Base-by-base conservation (phyloP, 23 tunicate genomes). In the Oikopleura vanhoeffeni region DNA sequence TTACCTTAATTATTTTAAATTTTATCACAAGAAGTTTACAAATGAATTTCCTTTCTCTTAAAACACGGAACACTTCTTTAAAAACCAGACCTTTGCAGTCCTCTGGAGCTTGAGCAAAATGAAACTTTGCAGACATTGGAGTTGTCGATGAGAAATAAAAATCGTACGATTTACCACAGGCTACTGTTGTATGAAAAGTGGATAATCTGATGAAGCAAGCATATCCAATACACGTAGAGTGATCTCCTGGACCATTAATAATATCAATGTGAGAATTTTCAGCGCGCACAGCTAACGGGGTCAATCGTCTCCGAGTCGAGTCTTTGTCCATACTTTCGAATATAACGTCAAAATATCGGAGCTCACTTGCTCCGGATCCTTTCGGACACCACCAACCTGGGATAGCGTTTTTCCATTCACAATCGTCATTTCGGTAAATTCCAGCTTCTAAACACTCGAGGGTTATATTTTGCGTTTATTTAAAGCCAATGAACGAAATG, bases 221-320 rank as follows among this genome's bases (percentile, higher is more conserved):
- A 38, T 71, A 71, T 18, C 79, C 79, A 71, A 71, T 71, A 38
- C 79, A 71, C 3, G 34, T 18, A 32, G 79, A 71, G 79, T 71
- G 79, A 71, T 71, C 79, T 24, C 79, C 79, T 32, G 79, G 79
- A 71, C 79, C 79, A 32, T 71, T 71, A 32, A 30, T n/a, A 71
- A 71, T 71, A 38, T 18, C 33, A 30, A 71, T n/a, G 64, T 8
- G 13, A 32, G 34, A 30, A n/a, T n/a, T n/a, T 28, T 71, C 79
- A 2, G 79, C 27, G 27, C 79, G 79, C 27, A 71, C 33, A 71
- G 79, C 79, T 2, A 71, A 18, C 2, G 79, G 79, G 27, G 79
- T 18, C 27, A 71, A 38, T 71, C 79, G 79, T 32, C 79, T 30
- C 33, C 79, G 79, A 2, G 2, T 32, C 3, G 27, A 38, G 35